Evolutionary conservation across 2,113 vertebrate genomes (phyloP), one percentile per base, ranked within the genome.

Genomic region (Tympanuchus pallidicinctus): DNA sequence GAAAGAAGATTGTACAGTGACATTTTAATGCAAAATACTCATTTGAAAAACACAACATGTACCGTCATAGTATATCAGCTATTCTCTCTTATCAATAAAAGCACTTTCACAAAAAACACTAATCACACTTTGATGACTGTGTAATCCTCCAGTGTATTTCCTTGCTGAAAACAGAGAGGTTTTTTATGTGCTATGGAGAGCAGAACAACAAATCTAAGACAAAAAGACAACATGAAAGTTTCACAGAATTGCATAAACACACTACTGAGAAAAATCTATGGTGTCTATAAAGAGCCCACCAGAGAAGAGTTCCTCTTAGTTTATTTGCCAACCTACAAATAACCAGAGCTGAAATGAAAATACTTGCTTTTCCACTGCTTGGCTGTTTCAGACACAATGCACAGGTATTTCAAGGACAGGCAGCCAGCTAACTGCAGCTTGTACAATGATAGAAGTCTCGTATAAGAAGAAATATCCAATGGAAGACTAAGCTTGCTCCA

Each of bases 201-300:
- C 0, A 1, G 30, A 79, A 28, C 0, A 0, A 12, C 27, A 63
- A 93, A 10, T 17, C 8, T 21, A 81, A 61, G 17, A 66, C 13
- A 82, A 88, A 88, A 85, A 8, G 4, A 27, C 24, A 65, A 19
- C 22, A 76, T 3, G 4, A 25, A 66, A 59, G 18, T 73, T 63
- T 87, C 74, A 92, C 13, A 24, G 52, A 82, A 70, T 13, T 76
- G 20, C 14, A 59, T 11, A 5, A 0, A 17, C 0, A 6, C 10
- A 18, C 20, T 15, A 57, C 4, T 36, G 38, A 71, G 82, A 90
- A 87, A 52, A 5, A 69, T 20, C 8, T 32, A 56, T 64, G 17
- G 56, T 66, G 50, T 57, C 70, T 50, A 43, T 11, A 34, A 81
- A 86, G 89, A 69, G 8, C 45, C 21, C 34, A 63, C 6, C 7